These are phyloP conservation scores for Aptenodytes patagonicus DNA, from an alignment of 2,113 vertebrate species.

Conservation along the genomic window DNA sequence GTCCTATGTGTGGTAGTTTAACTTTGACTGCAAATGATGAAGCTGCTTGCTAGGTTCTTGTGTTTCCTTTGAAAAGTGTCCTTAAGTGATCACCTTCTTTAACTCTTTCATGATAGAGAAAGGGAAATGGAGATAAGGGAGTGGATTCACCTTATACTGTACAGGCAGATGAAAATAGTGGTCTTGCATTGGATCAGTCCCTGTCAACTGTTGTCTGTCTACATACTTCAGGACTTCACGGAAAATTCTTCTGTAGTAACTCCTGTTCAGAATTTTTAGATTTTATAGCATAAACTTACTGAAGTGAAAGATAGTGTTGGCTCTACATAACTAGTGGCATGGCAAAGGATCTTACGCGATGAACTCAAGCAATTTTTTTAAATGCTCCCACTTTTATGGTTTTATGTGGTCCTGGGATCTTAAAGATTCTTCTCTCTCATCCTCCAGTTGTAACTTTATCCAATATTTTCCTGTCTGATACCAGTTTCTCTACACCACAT, in stretches of 20 bases:
- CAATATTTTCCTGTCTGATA: not conserved
- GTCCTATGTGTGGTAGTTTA: not conserved
- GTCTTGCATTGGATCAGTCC: not conserved
- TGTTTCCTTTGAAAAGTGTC: not conserved
- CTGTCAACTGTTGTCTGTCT: not conserved
- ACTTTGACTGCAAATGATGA: not conserved
- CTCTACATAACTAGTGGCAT: not conserved
- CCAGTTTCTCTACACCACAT: not conserved
- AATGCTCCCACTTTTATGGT: not conserved
- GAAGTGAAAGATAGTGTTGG: not conserved
- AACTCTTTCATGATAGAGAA: not conserved
- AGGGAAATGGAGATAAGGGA: not conserved
- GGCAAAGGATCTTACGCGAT: not conserved
- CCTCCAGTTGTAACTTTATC: not conserved
- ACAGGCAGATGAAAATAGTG: not conserved
- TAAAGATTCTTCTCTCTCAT: not conserved
- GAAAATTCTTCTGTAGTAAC: not conserved
- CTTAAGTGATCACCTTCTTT: not conserved
- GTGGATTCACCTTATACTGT: not conserved
- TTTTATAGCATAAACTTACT: not conserved
- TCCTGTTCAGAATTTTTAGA: not conserved
- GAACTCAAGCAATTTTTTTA: not conserved
- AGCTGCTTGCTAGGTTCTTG: not conserved
- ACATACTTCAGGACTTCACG: not conserved
- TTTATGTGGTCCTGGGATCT: not conserved